Percentiles rank a stretch among this genome's conserved stretches.
These are phyloP conservation scores for Ypsolopha sequella DNA, from an alignment of 2,888 invertebrate species.

Conservation along the genomic window DNA sequence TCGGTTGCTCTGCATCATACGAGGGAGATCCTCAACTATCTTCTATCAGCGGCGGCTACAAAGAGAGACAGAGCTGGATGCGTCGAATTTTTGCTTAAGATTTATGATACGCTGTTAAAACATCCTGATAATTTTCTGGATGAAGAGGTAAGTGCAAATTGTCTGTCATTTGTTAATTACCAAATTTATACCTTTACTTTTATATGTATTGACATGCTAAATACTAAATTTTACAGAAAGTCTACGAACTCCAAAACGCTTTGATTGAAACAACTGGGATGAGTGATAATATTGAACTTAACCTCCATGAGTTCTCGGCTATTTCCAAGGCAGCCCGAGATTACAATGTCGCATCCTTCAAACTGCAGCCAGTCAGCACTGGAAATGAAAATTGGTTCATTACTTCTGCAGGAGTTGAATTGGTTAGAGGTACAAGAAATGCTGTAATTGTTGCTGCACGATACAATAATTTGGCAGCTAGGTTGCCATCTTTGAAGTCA, in stretches of 20 bases:
- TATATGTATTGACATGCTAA: neutral
- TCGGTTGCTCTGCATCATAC: constrained; percentile 66
- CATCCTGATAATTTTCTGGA: constrained; percentile 76
- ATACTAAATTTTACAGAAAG: constrained; percentile 35
- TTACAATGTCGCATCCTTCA: constrained; percentile 45
- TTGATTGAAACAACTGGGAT: constrained; percentile 43
- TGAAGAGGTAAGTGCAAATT: constrained; percentile 71
- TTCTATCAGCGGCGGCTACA: constrained; percentile 41
- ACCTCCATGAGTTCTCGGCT: constrained; percentile 40
- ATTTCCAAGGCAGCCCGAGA: constrained; percentile 35
- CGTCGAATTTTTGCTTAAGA: constrained; percentile 75
- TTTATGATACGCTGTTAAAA: constrained; percentile 45
- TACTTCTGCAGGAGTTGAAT: constrained; percentile 44
- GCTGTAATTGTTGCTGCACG: constrained; percentile 63
- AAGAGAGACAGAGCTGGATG: constrained; percentile 60
- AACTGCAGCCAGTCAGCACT: constrained; percentile 22
- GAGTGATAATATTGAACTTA: constrained; percentile 32
- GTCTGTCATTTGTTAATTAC: neutral
- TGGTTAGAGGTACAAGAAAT: constrained; percentile 35
- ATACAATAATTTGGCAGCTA: constrained; percentile 74
- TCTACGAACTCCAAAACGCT: constrained; percentile 54
- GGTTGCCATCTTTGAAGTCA: constrained; percentile 72
- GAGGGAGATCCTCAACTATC: constrained; percentile 69
- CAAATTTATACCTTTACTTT: neutral
- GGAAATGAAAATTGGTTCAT: constrained; percentile 42